phyloP scores from a whole-genome alignment of 2,797 vertebrate genomes.

The Zalophus californianus region DNA sequence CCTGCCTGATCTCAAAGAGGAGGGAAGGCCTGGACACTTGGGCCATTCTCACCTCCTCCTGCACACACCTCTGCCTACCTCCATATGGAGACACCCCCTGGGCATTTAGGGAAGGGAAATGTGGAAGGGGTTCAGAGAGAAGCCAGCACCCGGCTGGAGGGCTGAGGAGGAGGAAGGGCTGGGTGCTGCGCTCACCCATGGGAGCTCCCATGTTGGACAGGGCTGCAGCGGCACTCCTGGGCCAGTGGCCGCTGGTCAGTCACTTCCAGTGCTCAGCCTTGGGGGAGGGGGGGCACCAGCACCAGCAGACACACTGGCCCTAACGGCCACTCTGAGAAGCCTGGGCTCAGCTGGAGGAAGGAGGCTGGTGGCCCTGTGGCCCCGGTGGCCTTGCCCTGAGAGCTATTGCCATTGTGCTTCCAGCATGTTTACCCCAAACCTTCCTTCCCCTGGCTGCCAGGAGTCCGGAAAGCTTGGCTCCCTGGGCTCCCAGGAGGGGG shows the following conservation, averaged over 20 bases:
- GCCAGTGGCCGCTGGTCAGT: slow-evolving; percentile 82
- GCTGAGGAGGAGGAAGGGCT: slow-evolving; percentile 32
- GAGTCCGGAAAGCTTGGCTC: slow-evolving; percentile 86
- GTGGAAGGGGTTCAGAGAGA: background rate
- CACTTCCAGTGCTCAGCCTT: slow-evolving; percentile 78
- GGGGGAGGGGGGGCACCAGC: background rate
- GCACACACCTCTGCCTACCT: background rate
- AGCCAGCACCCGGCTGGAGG: background rate
- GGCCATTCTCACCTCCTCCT: background rate
- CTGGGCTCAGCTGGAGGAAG: slow-evolving; percentile 80
- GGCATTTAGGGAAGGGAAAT: background rate
- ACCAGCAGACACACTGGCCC: background rate
- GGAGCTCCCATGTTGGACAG: slow-evolving; percentile 72
- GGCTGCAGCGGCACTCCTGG: slow-evolving; percentile 74
- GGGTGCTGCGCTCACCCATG: slow-evolving; percentile 67
- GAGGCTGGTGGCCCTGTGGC: slow-evolving; percentile 77
- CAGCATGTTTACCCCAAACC: slow-evolving; percentile 82
- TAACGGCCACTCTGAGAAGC: slow-evolving; percentile 75
- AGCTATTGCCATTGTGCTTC: slow-evolving; percentile 80
- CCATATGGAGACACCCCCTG: background rate
- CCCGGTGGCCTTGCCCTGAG: slow-evolving; percentile 76
- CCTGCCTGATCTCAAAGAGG: background rate
- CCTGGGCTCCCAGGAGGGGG: slow-evolving; percentile 11
- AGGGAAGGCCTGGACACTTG: background rate
- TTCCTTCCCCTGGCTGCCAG: slow-evolving; percentile 86